These are phyloP conservation scores for Sinhomidia bicolor DNA, from an alignment of 2,888 invertebrate species.

Conservation along the genomic window DNA sequence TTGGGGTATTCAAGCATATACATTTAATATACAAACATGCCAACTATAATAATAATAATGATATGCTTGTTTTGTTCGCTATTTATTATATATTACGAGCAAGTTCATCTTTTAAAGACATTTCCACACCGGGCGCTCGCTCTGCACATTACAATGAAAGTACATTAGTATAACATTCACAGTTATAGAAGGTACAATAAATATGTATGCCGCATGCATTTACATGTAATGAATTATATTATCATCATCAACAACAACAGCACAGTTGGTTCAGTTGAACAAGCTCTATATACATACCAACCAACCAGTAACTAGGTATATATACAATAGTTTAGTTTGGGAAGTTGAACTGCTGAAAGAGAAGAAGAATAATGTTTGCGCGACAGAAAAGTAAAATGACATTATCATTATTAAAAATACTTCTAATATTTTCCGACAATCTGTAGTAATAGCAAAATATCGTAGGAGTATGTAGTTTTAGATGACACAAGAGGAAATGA, in stretches of 20 bases:
- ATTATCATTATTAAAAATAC: constrained; percentile 48
- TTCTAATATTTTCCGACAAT: constrained; percentile 44
- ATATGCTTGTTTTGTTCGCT: too few species aligned
- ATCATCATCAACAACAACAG: constrained; percentile 6
- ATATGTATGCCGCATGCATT: constrained; percentile 43
- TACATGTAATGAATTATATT: constrained; percentile 47
- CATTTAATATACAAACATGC: background rate
- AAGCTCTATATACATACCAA: background rate
- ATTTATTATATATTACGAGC: too few species aligned
- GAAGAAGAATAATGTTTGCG: background rate
- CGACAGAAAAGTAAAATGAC: constrained; percentile 34
- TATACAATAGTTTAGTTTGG: background rate
- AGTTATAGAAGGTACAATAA: background rate
- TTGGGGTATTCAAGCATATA: too few species aligned
- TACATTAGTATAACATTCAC: background rate
- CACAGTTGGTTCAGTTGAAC: background rate
- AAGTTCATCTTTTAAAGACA: background rate
- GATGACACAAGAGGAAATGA: constrained; percentile 63
- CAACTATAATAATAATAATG: background rate
- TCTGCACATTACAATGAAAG: background rate
- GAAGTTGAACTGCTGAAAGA: background rate
- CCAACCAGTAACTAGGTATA: background rate
- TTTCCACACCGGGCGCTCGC: too few species aligned
- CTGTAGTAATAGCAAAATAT: constrained; percentile 44
- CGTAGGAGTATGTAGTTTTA: constrained; percentile 40